Conservation (phyloP, 2,797 vertebrate species). For the Enteromius mattozi region DNA sequence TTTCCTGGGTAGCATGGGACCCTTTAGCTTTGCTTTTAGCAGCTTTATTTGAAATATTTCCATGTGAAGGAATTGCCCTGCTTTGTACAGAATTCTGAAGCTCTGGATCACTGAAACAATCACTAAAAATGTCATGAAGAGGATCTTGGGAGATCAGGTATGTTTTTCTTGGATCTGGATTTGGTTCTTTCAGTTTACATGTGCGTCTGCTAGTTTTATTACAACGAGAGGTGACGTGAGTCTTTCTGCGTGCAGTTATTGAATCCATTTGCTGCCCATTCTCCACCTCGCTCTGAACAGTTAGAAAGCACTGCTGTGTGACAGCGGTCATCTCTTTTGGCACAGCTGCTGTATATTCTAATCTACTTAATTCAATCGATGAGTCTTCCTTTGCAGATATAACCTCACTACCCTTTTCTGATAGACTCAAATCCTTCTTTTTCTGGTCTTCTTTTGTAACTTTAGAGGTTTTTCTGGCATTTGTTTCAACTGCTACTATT, state of each 20-base stretch:
- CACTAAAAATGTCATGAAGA: constrained; percentile 54
- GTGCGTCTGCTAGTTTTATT: constrained; percentile 61
- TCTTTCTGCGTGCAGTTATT: constrained; percentile 50
- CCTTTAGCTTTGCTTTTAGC: constrained; percentile 39
- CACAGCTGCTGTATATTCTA: background rate
- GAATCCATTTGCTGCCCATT: constrained; percentile 20
- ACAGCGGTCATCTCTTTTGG: background rate
- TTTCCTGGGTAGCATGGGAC: background rate
- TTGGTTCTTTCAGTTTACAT: constrained; percentile 47
- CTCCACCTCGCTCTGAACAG: constrained; percentile 16
- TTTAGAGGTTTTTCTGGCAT: constrained; percentile 54
- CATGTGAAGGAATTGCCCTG: constrained; percentile 23
- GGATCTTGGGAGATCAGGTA: constrained; percentile 35
- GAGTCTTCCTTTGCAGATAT: background rate
- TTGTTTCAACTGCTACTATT: constrained; percentile 72
- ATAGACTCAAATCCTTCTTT: background rate
- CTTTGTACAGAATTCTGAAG: constrained; percentile 4
- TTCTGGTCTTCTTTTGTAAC: constrained; percentile 26
- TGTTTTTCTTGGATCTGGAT: constrained; percentile 40
- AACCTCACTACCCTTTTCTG: constrained; percentile 26
- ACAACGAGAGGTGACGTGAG: constrained; percentile 60
- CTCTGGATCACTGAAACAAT: constrained; percentile 66
- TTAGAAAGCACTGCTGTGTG: background rate
- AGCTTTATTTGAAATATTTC: background rate
- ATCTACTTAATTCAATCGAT: background rate